phyloP scores from a whole-genome alignment of 1,140 invertebrate species.

The Macrosteles quadrilineatus region DNA sequence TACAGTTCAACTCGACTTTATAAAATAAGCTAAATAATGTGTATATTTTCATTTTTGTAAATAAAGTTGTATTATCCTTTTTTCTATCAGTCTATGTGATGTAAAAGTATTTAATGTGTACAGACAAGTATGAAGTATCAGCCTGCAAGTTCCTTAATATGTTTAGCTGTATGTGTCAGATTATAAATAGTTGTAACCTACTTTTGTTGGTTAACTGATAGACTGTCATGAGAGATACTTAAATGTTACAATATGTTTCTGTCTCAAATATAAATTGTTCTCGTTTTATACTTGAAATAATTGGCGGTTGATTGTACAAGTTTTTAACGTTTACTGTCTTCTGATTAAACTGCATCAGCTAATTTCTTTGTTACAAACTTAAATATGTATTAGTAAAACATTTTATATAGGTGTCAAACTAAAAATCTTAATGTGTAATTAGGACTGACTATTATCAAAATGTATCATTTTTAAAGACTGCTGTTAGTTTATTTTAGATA shows the following conservation, averaged over 20 bases:
- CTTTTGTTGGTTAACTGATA: not conserved
- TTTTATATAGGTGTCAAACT: not conserved
- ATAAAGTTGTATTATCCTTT: not conserved
- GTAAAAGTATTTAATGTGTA: not conserved
- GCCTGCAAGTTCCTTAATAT: constrained; percentile 8
- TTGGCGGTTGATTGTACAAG: not conserved
- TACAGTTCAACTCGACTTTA: not conserved
- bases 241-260: not conserved
- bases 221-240: not conserved
- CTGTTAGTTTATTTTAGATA: constrained; percentile 5
- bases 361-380: not conserved
- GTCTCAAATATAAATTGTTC: not conserved
- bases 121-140: not conserved
- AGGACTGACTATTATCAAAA: no score
- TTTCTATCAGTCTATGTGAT: not conserved
- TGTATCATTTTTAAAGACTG: constrained; percentile 9
- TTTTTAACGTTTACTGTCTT: not conserved
- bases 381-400: not conserved
- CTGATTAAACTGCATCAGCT: not conserved
- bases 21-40: not conserved
- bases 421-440: not conserved
- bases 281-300: not conserved
- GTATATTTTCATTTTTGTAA: not conserved
- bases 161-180: not conserved
- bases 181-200: not conserved